phyloP scores from a whole-genome alignment of 2,888 invertebrate genomes.

The Colletes collaris region DNA sequence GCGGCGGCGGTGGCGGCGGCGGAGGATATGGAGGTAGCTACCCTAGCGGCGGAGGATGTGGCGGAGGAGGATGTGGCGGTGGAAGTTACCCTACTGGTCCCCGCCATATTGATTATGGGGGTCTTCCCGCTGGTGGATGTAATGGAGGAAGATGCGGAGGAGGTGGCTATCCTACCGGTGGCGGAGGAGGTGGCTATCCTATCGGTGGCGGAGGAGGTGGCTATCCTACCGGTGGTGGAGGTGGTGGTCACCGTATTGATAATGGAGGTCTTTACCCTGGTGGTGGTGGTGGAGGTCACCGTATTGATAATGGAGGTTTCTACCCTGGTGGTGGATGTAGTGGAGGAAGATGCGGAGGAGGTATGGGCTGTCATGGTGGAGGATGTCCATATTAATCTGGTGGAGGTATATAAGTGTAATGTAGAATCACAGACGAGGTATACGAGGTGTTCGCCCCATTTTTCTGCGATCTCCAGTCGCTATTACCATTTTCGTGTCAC shows the following conservation, averaged over 20 bases:
- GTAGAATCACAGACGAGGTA: too few species aligned
- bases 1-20: slow-evolving; percentile 48
- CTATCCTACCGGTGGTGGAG: neutral
- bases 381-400: too few species aligned
- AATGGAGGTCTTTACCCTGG: neutral
- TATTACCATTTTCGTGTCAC: too few species aligned
- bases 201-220: slow-evolving; percentile 29
- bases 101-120: neutral
- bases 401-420: too few species aligned
- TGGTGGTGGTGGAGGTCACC: slow-evolving; percentile 23
- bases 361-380: neutral
- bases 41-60: slow-evolving; percentile 37
- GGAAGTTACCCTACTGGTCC: slow-evolving; percentile 25
- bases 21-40: slow-evolving; percentile 54
- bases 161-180: slow-evolving; percentile 44
- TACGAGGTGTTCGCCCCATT: too few species aligned
- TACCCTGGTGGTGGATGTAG: too few species aligned
- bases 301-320: slow-evolving; percentile 13
- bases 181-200: slow-evolving; percentile 18
- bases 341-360: neutral
- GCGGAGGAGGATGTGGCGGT: slow-evolving; percentile 44
- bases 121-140: slow-evolving; percentile 26
- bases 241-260: too few species aligned
- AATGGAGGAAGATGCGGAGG: slow-evolving; percentile 45
- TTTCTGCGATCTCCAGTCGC: too few species aligned